Evolutionary conservation across 1,140 invertebrate genomes (phyloP), one percentile per base, ranked within the genome.

Genomic region (Phymastichus coffea): DNA sequence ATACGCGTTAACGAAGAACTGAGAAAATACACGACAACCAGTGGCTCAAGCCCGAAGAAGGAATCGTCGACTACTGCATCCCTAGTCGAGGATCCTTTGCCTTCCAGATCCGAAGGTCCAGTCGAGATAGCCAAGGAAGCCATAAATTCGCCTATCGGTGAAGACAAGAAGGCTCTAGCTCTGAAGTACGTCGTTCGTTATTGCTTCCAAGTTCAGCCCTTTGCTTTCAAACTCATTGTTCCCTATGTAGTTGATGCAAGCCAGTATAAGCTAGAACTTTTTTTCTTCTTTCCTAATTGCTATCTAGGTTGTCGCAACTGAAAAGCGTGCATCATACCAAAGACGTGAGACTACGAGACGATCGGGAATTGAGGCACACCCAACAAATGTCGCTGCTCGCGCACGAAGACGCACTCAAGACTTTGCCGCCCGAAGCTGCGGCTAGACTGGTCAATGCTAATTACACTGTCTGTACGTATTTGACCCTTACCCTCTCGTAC

Each of bases 361-460:
- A 92, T 65, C 85, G 88, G 64, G 87, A 91, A 62, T 75, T 84
- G 63, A 82, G 90, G n/a, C 83, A 89, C 66, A 75, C 76, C 3
- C 83, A 89, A 55, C 88, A 90, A 78, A 84, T 91, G 84, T 81
- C 87, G 3, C 78, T 90, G 51, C 75, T 91, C 64, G 84, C 87
- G 20, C 81, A 83, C 64, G 83, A 84, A 61, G 88, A 89, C 68
- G 85, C 87, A 55, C 83, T 86, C 52, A 78, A 76, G 44, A 84
- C 86, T 63, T 73, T 89, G 57, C 85, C 87, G 28, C 77, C 84
- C 2, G 85, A 88, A 70, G 87, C 86, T 37, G 81, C 86, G 25
- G 84, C 85, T 17, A 82, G 85, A 64, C 78, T 89, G 40, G 80
- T 87, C 48, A 86, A 88, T 75, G 85, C 85, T 19, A 89, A 87